Evolutionary conservation across 2,113 vertebrate genomes (phyloP).

Genomic region (Sebastes fasciatus): DNA sequence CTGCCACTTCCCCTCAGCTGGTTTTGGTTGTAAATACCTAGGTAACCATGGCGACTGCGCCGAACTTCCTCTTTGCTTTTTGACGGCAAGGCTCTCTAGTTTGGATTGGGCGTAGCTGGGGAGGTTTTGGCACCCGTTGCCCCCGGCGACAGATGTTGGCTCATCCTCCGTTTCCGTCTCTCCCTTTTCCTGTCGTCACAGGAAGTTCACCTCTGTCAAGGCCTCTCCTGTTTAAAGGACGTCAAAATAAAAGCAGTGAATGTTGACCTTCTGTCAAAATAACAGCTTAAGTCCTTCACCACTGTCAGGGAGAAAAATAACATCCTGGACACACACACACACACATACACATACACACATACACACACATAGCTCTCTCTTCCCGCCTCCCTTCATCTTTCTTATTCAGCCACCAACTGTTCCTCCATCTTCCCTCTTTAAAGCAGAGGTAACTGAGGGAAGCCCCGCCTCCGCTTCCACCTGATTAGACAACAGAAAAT

Average conservation of each 20-base stretch:
- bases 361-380: background rate
- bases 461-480: background rate
- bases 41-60: background rate
- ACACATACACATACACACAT: slow-evolving; percentile 10
- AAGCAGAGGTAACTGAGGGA: background rate
- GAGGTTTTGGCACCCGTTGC: slow-evolving; percentile 14
- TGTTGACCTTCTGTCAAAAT: slow-evolving; percentile 51
- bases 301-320: slow-evolving; percentile 33
- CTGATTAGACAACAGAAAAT: background rate
- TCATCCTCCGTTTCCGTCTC: slow-evolving; percentile 17
- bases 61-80: slow-evolving; percentile 29
- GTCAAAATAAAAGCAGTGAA: slow-evolving; percentile 61
- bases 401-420: background rate
- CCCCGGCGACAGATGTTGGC: background rate
- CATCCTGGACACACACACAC: slow-evolving; percentile 36
- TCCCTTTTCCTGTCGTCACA: slow-evolving; percentile 10
- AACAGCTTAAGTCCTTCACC: slow-evolving; percentile 50
- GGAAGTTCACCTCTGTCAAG: slow-evolving; percentile 56
- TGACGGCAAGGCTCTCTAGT: background rate
- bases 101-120: background rate
- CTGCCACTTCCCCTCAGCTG: slow-evolving; percentile 5
- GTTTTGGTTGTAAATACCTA: slow-evolving; percentile 18
- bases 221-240: slow-evolving; percentile 24
- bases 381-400: background rate
- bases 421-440: background rate